These are phyloP conservation scores for Ceratosolen solmsi DNA, from an alignment of 1,140 invertebrate genomes.

Conservation along the genomic window DNA sequence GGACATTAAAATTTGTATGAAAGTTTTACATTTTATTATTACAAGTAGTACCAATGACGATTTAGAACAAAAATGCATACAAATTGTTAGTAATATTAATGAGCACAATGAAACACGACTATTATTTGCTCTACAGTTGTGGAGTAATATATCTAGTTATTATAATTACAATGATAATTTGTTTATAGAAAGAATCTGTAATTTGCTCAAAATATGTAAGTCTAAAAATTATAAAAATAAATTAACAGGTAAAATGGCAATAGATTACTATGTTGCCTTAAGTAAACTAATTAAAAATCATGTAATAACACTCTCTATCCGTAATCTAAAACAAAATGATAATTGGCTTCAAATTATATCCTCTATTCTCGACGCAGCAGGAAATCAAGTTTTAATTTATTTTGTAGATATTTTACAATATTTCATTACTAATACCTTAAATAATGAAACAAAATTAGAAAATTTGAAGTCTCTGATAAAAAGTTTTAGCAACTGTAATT, in stretches of 20 bases:
- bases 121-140: slow-evolving; percentile 45
- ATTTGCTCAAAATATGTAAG: slow-evolving; percentile 17
- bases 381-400: slow-evolving; percentile 48
- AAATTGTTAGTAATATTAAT: slow-evolving; percentile 41
- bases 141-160: slow-evolving; percentile 21
- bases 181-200: slow-evolving; percentile 17
- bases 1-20: slow-evolving; percentile 19
- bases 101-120: slow-evolving; percentile 38
- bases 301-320: not conserved
- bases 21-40: slow-evolving; percentile 1
- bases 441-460: slow-evolving; percentile 45
- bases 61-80: slow-evolving; percentile 47
- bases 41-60: not conserved
- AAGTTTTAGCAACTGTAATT: slow-evolving; percentile 59
- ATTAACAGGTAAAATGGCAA: slow-evolving; percentile 23
- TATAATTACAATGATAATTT: slow-evolving; percentile 25
- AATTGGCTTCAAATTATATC: slow-evolving; percentile 36
- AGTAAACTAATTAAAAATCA: slow-evolving; percentile 46
- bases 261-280: slow-evolving; percentile 35
- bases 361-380: slow-evolving; percentile 42
- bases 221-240: not conserved
- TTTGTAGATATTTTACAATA: slow-evolving; percentile 33
- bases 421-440: not conserved
- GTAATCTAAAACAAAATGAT: slow-evolving; percentile 5
- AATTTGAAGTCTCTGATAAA: slow-evolving; percentile 55